These are phyloP conservation scores for Archivesica marissinica DNA, from an alignment of 1,140 invertebrate species.

Conservation along the genomic window DNA sequence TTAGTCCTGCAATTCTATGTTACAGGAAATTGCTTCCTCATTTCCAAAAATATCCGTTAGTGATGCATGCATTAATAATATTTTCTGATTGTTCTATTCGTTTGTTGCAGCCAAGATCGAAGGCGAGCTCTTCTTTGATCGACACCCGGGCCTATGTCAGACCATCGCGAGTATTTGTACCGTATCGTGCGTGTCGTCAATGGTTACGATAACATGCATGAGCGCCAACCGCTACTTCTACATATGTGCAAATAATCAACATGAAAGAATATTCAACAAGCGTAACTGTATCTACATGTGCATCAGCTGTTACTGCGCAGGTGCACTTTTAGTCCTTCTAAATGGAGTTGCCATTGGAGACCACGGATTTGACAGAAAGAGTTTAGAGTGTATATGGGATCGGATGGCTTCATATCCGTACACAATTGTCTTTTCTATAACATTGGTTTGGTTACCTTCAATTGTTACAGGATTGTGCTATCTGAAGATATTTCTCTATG, in stretches of 20 bases:
- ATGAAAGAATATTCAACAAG: constrained; percentile 72
- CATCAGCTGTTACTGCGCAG: constrained; percentile 60
- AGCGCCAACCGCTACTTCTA: constrained; percentile 76
- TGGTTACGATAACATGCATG: constrained; percentile 72
- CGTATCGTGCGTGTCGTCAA: constrained; percentile 71
- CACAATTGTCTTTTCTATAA: constrained; percentile 73
- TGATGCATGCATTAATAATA: too few relatives aligned
- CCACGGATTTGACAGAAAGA: too few relatives aligned
- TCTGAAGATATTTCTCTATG: constrained; percentile 70
- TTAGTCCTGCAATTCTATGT: too few relatives aligned
- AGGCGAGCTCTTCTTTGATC: constrained; percentile 73
- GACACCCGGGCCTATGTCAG: constrained; percentile 71
- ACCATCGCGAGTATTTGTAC: constrained; percentile 74
- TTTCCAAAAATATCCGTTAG: too few relatives aligned
- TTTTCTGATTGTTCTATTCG: not conserved
- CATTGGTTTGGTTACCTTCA: constrained; percentile 73
- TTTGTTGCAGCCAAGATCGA: constrained; percentile 69
- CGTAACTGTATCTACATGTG: constrained; percentile 68
- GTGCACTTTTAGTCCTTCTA: too few relatives aligned
- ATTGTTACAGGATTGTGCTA: constrained; percentile 71
- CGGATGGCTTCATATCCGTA: constrained; percentile 74
- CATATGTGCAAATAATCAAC: constrained; percentile 72
- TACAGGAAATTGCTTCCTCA: too few relatives aligned
- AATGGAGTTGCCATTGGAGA: too few relatives aligned
- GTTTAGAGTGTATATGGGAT: too few relatives aligned